phyloP scores from a whole-genome alignment of 2,888 invertebrate species.

The Sarcophaga variegata region DNA sequence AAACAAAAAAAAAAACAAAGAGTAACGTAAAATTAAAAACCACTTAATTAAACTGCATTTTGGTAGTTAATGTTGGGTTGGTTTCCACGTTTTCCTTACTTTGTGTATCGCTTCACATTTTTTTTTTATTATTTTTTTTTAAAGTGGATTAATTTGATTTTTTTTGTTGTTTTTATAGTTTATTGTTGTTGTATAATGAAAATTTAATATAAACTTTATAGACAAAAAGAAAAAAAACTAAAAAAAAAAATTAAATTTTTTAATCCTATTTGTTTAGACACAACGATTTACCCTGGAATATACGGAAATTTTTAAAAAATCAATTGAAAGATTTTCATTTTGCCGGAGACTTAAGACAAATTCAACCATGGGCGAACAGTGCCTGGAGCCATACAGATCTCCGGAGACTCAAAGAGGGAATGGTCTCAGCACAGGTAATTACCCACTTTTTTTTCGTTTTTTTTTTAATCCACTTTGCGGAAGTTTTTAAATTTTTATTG shows the following conservation, averaged over 20 bases:
- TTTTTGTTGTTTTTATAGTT: conserved; percentile 21
- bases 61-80: conserved; percentile 44
- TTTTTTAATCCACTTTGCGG: not conserved
- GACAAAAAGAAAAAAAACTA: conserved; percentile 19
- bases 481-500: not conserved
- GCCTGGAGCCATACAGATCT: conserved; percentile 92
- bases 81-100: conserved; percentile 2
- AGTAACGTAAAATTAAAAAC: conserved; percentile 41
- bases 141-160: not conserved
- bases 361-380: conserved; percentile 89
- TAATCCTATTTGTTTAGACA: conserved; percentile 74
- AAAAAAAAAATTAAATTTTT: not conserved
- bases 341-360: conserved; percentile 86
- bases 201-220: conserved; percentile 41
- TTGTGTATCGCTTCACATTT: not conserved
- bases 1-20: not conserved
- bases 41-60: conserved; percentile 60
- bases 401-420: conserved; percentile 87
- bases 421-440: conserved; percentile 88
- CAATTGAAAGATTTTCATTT: conserved; percentile 84
- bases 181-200: not conserved
- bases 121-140: not conserved
- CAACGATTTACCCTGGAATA: conserved; percentile 87
- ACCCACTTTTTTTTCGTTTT: not conserved
- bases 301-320: conserved; percentile 86